Evolutionary conservation across 2,113 vertebrate species (phyloP).

Genomic region (Petromus typicus): DNA sequence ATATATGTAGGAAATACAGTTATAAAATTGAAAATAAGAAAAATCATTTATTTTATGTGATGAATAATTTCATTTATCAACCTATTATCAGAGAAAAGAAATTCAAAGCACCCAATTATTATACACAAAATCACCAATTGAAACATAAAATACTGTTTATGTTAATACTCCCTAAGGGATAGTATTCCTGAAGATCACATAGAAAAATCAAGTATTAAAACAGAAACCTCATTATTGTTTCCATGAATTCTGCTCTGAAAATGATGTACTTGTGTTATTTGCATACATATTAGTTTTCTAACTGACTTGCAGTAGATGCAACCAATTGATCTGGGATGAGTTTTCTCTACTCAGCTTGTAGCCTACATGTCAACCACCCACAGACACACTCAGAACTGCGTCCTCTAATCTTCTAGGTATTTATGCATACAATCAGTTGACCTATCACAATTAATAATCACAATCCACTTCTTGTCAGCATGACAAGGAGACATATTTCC

Average conservation of each 20-base stretch:
- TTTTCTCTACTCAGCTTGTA: background rate
- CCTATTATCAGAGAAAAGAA: constrained; percentile 1
- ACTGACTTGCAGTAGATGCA: background rate
- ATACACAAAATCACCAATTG: background rate
- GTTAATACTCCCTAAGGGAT: background rate
- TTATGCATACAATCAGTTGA: background rate
- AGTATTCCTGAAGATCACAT: background rate
- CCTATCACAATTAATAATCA: background rate
- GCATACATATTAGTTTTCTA: constrained; percentile 29
- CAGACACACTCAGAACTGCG: background rate
- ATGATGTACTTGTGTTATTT: background rate
- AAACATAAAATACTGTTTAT: background rate
- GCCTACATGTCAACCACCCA: background rate
- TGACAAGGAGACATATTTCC: background rate
- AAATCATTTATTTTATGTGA: constrained; percentile 1
- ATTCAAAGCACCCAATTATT: background rate
- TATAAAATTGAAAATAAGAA: constrained; percentile 28
- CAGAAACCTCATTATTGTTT: background rate
- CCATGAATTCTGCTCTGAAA: constrained; percentile 13
- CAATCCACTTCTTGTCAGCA: background rate
- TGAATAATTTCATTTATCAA: background rate
- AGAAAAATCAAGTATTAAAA: background rate
- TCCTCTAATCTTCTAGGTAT: background rate
- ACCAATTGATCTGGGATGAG: background rate
- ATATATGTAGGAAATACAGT: background rate